Base-by-base conservation (phyloP, 92 coral and sea anemone genomes). In the Blastomussa wellsi region DNA sequence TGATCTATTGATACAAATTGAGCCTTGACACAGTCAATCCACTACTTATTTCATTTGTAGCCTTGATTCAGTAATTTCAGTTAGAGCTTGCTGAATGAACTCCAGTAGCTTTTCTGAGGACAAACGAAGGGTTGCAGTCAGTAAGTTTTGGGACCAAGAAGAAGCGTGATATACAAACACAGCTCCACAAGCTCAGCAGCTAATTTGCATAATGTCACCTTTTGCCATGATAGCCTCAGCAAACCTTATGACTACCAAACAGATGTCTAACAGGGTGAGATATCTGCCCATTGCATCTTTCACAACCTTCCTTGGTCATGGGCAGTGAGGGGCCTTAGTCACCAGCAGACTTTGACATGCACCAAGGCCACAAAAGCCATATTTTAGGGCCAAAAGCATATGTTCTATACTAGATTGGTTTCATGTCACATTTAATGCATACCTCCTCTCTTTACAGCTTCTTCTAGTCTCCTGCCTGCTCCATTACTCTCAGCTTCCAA, bases 391-490 rank as follows among this genome's bases (percentile, higher is more conserved):
- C 26, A 14, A 76, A 10, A 20, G 6, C 26, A 51, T 26, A 8
- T n/a, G 29, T 1, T 32, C 55, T 17, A 24, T 20, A 7, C 70
- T 59, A 62, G 37, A 57, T 29, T 57, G 65, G 29, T 52, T 79
- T 79, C 48, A 22, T 28, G 2, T 20, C 33, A 5, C 35, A 49
- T 14, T 16, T 76, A 19, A 42, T 22, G 29, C 37, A 29, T 57
- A 83, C 87, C 87, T 59, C 80, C 82, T 55, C 37, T 72, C 41
- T 53, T 79, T 20, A 96, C 95, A 22, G 90, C 94, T 72, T 97
- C 97, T 42, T 95, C 96, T 41, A 97, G 92, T 74, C 80, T 93
- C 62, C 88, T 91, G 26, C 97, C 99, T n/a, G 99, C 99, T 49
- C 89, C 99, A 76, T 87, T 90, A 83, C 95, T 97, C 81, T 97